phyloP scores from a whole-genome alignment of 2,888 invertebrate genomes.

The Orchestes rusci region DNA sequence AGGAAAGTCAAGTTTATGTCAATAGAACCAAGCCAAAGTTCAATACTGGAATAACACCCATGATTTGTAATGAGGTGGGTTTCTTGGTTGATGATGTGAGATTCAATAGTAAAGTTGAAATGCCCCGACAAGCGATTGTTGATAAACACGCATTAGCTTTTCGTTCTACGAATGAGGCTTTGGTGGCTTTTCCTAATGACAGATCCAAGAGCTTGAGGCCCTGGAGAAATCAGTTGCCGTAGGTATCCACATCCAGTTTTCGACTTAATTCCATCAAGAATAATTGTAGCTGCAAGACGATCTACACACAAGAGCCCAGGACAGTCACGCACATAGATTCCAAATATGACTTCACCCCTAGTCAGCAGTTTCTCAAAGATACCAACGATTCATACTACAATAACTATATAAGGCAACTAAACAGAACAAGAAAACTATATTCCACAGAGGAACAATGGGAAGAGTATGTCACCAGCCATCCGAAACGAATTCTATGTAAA shows the following conservation, averaged over 20 bases:
- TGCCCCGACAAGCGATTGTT: conserved; percentile 32
- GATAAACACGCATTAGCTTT: conserved; percentile 22
- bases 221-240: conserved; percentile 31
- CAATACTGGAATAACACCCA: conserved; percentile 38
- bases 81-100: conserved; percentile 34
- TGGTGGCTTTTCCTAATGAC: conserved; percentile 43
- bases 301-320: conserved; percentile 36
- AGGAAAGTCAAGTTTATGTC: too few species aligned
- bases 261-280: background rate
- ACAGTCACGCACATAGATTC: conserved; percentile 27
- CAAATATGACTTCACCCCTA: conserved; percentile 28
- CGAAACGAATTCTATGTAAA: conserved; percentile 15
- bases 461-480: conserved; percentile 22
- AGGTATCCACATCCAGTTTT: conserved; percentile 10
- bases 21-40: too few species aligned
- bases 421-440: conserved; percentile 8
- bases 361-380: conserved; percentile 26
- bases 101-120: conserved; percentile 32
- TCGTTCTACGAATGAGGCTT: conserved; percentile 25
- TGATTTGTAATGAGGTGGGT: conserved; percentile 38
- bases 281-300: conserved; percentile 34
- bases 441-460: background rate
- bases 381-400: conserved; percentile 25
- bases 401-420: conserved; percentile 20
- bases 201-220: conserved; percentile 34